Evolutionary conservation across 1,140 invertebrate genomes (phyloP).

Genomic region (Xylocopa sonorina): DNA sequence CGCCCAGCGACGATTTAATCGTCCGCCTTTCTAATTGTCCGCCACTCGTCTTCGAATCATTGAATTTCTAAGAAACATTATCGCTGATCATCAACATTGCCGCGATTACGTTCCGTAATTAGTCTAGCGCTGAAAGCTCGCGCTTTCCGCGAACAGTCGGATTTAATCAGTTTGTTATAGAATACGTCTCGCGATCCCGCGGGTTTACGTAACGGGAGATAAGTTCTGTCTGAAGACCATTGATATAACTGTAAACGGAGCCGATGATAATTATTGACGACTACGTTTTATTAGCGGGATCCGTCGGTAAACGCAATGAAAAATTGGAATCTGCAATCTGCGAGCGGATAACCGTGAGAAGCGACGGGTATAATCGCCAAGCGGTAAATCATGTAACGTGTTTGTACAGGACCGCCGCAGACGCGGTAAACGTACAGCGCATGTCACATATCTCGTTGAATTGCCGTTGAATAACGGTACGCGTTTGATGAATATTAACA

Average conservation of each 20-base stretch:
- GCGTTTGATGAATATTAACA: slow-evolving; percentile 12
- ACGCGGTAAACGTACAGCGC: slow-evolving; percentile 12
- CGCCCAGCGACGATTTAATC: background rate
- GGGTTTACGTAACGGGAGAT: background rate
- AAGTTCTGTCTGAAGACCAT: background rate
- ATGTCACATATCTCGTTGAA: slow-evolving; percentile 20
- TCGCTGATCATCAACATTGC: too few relatives aligned
- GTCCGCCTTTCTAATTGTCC: background rate
- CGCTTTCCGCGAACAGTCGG: background rate
- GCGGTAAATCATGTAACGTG: slow-evolving; percentile 48
- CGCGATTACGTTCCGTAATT: too few relatives aligned
- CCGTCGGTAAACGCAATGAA: background rate
- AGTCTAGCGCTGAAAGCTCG: too few relatives aligned
- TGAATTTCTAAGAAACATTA: background rate
- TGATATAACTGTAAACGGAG: background rate
- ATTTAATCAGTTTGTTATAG: too few relatives aligned
- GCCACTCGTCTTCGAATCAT: background rate
- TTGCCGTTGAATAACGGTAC: slow-evolving; percentile 9
- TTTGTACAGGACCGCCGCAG: background rate
- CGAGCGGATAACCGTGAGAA: background rate
- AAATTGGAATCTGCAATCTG: background rate
- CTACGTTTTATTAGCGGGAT: background rate
- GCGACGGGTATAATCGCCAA: background rate
- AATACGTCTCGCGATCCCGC: too few relatives aligned
- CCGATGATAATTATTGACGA: background rate